Evolutionary conservation across 2,888 invertebrate species (phyloP), one percentile per base, ranked within the genome.

Genomic region (Icerya purchasi): DNA sequence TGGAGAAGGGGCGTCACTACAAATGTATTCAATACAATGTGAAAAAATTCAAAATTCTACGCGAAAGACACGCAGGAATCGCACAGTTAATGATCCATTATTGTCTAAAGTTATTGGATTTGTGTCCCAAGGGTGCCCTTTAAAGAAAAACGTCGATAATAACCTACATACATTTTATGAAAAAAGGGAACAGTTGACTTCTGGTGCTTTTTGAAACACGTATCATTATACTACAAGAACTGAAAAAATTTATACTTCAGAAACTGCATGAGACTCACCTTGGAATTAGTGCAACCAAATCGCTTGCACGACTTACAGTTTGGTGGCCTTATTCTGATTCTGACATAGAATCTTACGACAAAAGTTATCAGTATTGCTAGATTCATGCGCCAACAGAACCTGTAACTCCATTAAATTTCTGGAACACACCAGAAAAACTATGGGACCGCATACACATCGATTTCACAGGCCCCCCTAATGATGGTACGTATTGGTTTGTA

Each of bases 401-500:
- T 2, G 24, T 63, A 2, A 60, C 62, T 0, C 63, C 64, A 2
- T 54, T 64, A 2, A 63, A 63, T 2, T 58, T 64, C 2, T 65
- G 64, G 64, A 64, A 63, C 3, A 64, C 63, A 56, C 64, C 66
- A 24, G 36, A 61, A 2, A 60, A 54, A 19, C 59, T 60, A 19
- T 67, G 65, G 66, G 53, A 50, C 1, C 56, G 66, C 2, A 61
- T 66, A 1, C 67, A 67, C 58, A 61, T 62, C 3, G 66, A 67
- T 60, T 67, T 63, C 50, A 53, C 62, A 20, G 65, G 62, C 3
- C 65, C 65, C 2, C 56, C 62, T 62, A n/a, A n/a, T n/a, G 36
- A 63, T 50, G 57, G 64, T 50, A 5, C 53, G 58, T 22, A 64
- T 61, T 67, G 65, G 54, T 51, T 68, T 3, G 51, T 68, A 2